phyloP scores from a whole-genome alignment of 2,113 vertebrate genomes.

The Ovis aries region ARS-UI_Ramb_v3.0 NC_056059.1:42428501-42429000 shows the following conservation, averaged over 20 bases:
- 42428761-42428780: background rate
- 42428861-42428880: background rate
- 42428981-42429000: background rate
- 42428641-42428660: background rate
- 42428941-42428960: background rate
- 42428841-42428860: background rate
- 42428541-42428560: background rate
- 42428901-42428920: background rate
- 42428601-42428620: accelerated
- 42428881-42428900: background rate
- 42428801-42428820: background rate
- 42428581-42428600: background rate
- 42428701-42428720: background rate
- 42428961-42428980: background rate
- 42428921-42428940: background rate
- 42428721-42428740: background rate
- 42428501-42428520: background rate
- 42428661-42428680: background rate
- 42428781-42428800: accelerated
- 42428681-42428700: background rate
- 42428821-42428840: background rate
- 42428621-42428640: background rate
- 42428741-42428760: accelerated
- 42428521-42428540: background rate
- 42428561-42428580: background rate